A percentile compares a stretch with the other conserved stretches of the same genome.
phyloP scores from a whole-genome alignment of 2,888 invertebrate genomes.

The Drosophila histrio region DNA sequence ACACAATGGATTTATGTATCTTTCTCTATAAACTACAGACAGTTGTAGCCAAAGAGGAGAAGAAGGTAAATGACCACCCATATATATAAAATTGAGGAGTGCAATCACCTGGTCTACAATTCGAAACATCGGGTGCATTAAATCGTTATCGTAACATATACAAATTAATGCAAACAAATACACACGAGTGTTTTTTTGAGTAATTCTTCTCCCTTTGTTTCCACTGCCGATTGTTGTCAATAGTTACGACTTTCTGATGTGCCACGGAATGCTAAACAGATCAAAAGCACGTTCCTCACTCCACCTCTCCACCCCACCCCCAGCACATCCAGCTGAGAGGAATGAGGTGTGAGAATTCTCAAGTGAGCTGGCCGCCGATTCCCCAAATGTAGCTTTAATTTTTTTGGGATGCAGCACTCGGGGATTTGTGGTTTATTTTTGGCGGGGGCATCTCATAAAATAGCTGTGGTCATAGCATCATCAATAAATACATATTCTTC shows the following conservation, averaged over 20 bases:
- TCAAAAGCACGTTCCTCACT: conserved; percentile 60
- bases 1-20: conserved; percentile 2
- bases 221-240: conserved; percentile 63
- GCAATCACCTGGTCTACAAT: conserved; percentile 67
- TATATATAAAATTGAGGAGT: conserved; percentile 30
- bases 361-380: conserved; percentile 59
- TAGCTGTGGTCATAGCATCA: conserved; percentile 72
- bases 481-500: conserved; percentile 75
- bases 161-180: conserved; percentile 78
- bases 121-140: conserved; percentile 62
- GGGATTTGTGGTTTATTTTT: conserved; percentile 76
- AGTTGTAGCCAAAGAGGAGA: not conserved
- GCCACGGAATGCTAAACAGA: conserved; percentile 76
- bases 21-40: not conserved
- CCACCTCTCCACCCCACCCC: not conserved
- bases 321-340: conserved; percentile 19
- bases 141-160: conserved; percentile 75
- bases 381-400: conserved; percentile 35
- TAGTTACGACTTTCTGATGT: conserved; percentile 76
- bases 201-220: conserved; percentile 15
- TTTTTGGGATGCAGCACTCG: conserved; percentile 63
- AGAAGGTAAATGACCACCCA: conserved; percentile 32
- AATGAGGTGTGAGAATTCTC: conserved; percentile 73
- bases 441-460: conserved; percentile 60
- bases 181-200: conserved; percentile 54